Percentiles rank a stretch among this genome's conserved stretches.
Conservation (phyloP, 64 coral and sea anemone genomes). For the Cladopsammia gracilis region DNA sequence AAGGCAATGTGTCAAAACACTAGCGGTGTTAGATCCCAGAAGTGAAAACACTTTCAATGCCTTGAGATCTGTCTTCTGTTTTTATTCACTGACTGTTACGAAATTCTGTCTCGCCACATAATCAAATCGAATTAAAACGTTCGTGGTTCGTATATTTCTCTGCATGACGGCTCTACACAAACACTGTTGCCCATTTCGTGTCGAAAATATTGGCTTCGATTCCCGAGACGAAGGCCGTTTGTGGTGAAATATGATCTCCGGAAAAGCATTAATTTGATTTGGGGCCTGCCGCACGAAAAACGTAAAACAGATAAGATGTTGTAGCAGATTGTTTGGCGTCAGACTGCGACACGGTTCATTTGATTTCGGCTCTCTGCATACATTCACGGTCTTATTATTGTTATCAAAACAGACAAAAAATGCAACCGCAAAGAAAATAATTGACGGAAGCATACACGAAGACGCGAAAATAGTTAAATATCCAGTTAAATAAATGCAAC, state of each 20-base stretch:
- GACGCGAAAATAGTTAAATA: background rate
- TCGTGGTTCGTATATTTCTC: background rate
- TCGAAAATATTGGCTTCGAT: slow-evolving; percentile 18
- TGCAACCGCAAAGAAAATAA: background rate
- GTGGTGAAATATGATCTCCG: slow-evolving; percentile 40
- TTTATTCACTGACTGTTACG: slow-evolving; percentile 29
- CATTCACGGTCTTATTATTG: background rate
- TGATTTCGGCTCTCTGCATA: background rate
- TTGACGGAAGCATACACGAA: background rate
- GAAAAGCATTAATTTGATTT: slow-evolving; percentile 43
- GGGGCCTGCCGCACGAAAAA: background rate
- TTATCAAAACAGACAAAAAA: background rate
- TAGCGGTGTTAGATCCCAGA: background rate
- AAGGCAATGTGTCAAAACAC: slow-evolving; percentile 36
- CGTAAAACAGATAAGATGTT: background rate
- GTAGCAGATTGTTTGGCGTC: background rate
- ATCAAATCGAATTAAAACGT: slow-evolving; percentile 8
- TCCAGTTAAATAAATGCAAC: background rate
- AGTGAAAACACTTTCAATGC: slow-evolving; percentile 4
- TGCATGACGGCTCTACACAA: background rate
- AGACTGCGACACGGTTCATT: background rate
- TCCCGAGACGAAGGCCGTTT: background rate
- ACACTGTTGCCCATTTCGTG: slow-evolving; percentile 19
- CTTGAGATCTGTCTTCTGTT: slow-evolving; percentile 6
- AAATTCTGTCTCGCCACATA: slow-evolving; percentile 8